Evolutionary conservation across 2,113 vertebrate genomes (phyloP), one percentile per base, ranked within the genome.

Genomic region (Gopherus flavomarginatus): DNA sequence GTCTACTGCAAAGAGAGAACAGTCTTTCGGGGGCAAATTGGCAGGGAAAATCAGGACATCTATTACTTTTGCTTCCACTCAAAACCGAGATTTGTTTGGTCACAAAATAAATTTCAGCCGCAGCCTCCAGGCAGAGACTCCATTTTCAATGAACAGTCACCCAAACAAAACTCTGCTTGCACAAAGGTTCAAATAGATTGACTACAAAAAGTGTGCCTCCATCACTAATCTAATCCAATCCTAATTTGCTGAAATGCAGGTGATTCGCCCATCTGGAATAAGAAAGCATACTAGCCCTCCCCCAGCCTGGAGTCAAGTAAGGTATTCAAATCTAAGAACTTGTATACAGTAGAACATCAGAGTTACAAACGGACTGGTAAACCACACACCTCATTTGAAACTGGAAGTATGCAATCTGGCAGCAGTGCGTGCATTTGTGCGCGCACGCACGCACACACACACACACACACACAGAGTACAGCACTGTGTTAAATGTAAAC

Each of bases 201-300:
- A 29, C 22, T 44, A 44, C 24, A 80, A 16, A 49, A 29, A 8
- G 78, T 29, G 78, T 80, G 78, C 42, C 29, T 80, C 38, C 10
- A 24, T 79, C 21, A 79, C 44, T 79, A 86, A 82, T 86, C 44
- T n/a, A 83, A 90, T 47, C 83, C 44, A 85, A 65, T 50, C 90
- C 22, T 85, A 88, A 53, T 95, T 91, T 93, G 81, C 89, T 69
- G 69, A 65, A 59, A 35, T 79, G 72, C 78, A 79, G 21, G 90
- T 88, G 59, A 91, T 65, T 87, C 16, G 83, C 53, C 57, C 17
- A 7, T 52, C 50, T 62, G 69, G 75, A 85, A 93, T 90, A 80
- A 69, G 42, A 11, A 47, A 92, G 78, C 29, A 81, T 87, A 57
- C 42, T 38, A 85, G n/a, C 47, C n/a, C 22, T 85, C 93, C 83